Percentiles rank a stretch among this genome's conserved stretches.
phyloP scores from a whole-genome alignment of 2,888 invertebrate species.

The Idaea aversata region DNA sequence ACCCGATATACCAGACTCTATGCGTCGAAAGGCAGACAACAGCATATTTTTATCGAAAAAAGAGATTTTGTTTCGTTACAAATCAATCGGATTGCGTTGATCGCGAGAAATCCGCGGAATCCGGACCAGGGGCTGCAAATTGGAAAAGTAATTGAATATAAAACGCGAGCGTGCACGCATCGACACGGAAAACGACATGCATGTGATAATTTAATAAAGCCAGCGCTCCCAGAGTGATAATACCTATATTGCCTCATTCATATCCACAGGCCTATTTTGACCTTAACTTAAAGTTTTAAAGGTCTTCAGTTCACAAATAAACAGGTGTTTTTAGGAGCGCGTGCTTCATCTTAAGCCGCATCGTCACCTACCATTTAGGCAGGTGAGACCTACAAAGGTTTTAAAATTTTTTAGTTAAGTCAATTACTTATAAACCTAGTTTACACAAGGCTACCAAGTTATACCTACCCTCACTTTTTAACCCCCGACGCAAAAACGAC shows the following conservation, averaged over 20 bases:
- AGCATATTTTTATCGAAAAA: constrained; percentile 14
- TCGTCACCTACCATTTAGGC: too few species aligned
- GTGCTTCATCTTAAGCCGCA: too few species aligned
- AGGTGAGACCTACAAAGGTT: too few species aligned
- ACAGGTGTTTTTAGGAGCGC: too few species aligned
- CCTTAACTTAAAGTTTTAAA: too few species aligned
- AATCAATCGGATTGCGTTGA: constrained; percentile 41
- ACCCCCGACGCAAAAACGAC: too few species aligned
- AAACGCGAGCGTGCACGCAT: constrained; percentile 38
- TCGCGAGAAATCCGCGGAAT: constrained; percentile 35
- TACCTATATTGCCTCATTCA: not conserved
- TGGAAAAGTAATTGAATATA: constrained; percentile 58
- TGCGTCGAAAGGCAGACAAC: not conserved
- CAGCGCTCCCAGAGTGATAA: not conserved
- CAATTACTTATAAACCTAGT: too few species aligned
- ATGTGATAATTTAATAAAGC: constrained; percentile 38
- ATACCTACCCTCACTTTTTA: too few species aligned
- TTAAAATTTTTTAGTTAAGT: too few species aligned
- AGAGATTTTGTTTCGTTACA: constrained; percentile 30
- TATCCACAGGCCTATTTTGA: too few species aligned
- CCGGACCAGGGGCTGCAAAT: constrained; percentile 39
- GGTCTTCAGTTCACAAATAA: too few species aligned
- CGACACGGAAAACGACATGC: constrained; percentile 29
- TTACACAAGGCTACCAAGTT: too few species aligned
- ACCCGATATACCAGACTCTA: not conserved